These are phyloP conservation scores for Apoda limacodes DNA, from an alignment of 2,888 invertebrate genomes.

Conservation along the genomic window DNA sequence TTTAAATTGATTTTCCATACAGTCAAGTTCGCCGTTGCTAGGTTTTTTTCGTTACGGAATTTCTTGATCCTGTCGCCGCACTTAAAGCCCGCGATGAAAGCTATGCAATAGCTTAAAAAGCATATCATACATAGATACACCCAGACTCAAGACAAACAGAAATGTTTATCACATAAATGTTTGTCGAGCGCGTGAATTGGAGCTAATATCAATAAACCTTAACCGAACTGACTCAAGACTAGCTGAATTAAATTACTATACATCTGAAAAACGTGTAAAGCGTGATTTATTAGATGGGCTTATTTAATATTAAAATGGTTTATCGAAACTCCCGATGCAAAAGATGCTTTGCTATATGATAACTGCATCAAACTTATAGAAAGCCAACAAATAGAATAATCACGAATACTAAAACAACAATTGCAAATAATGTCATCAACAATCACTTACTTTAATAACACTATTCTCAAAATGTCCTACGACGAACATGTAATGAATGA, in stretches of 20 bases:
- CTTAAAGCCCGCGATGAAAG: conserved; percentile 18
- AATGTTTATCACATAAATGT: conserved; percentile 16
- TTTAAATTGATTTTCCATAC: too few species aligned
- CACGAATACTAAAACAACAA: conserved; percentile 20
- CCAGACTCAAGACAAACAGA: conserved; percentile 12
- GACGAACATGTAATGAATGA: conserved; percentile 21
- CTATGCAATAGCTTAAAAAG: conserved; percentile 12
- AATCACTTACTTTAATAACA: conserved; percentile 21
- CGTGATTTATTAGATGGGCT: conserved; percentile 24
- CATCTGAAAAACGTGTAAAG: conserved; percentile 19
- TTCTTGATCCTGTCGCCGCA: conserved; percentile 17
- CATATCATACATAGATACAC: conserved; percentile 9
- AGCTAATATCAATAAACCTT: conserved; percentile 17
- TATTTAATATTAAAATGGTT: conserved; percentile 23
- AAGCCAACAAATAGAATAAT: conserved; percentile 20
- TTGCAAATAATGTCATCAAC: conserved; percentile 24
- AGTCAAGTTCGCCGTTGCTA: too few species aligned
- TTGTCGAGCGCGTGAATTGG: too few species aligned
- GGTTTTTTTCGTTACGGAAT: too few species aligned
- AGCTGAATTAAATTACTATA: conserved; percentile 18
- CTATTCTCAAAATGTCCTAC: conserved; percentile 22
- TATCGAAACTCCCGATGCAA: conserved; percentile 25
- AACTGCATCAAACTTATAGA: conserved; percentile 24
- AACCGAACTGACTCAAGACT: conserved; percentile 19
- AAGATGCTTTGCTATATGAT: conserved; percentile 22